Evolutionary conservation across 2,113 vertebrate genomes (phyloP), one percentile per base, ranked within the genome.

Genomic region (Pampusana beccarii): DNA sequence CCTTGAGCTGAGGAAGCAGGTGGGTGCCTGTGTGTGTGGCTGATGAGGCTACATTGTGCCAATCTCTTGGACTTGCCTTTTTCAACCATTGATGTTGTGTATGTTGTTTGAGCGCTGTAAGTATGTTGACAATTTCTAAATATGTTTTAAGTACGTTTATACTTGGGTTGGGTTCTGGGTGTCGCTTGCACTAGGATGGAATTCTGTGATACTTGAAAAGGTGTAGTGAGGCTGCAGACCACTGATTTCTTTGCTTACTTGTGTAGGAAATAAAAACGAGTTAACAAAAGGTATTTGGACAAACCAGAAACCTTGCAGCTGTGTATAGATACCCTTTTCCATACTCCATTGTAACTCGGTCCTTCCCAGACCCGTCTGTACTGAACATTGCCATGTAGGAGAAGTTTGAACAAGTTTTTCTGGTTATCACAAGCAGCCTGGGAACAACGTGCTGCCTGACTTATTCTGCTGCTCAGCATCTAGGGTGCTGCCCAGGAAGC

Each of bases 351-450:
- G 38, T 79, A 79, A 85, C 53, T 67, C 28, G 2, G 24, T 54
- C 65, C 36, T 64, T 88, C 58, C 42, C 71, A 81, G 48, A 42
- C 9, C 57, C 0, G 16, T 79, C 62, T 90, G 34, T 79, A 23
- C 79, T 51, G 74, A 73, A 8, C 11, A 4, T 2, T 88, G 25
- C 62, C 48, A 5, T 34, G 53, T 77, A 86, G 80, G 86, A 86
- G 80, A 90, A 86, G 80, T 67, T 87, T 33, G 83, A 95, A 95
- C 91, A 9, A 86, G 94, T 95, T 95, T 95, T 95, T 95, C 94
- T 92, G 93, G 96, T 93, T 95, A 80, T 67, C 4, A 29, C 82
- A 61, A 95, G 79, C 94, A 74, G 91, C 61, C 69, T 94, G 77
- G 78, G 90, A 93, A 42, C 34, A 58, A 33, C 1, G 1, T 18